Percentiles rank a stretch among this genome's conserved stretches.
Evolutionary conservation across 2,113 vertebrate species (phyloP).

Genomic region (Pogonocichla stellata): DNA sequence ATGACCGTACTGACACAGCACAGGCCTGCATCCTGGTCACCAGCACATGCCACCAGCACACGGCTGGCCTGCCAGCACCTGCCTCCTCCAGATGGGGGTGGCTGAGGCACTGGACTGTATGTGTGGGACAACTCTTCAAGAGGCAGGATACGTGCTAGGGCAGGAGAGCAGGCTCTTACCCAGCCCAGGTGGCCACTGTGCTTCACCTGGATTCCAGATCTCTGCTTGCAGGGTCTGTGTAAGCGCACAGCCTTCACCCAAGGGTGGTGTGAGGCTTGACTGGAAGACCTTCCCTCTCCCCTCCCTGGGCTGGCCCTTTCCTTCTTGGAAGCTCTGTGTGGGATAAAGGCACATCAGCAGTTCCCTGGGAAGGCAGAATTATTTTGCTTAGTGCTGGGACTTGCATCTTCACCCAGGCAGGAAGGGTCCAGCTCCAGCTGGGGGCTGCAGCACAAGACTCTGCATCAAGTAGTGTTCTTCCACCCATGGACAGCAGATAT

Average conservation of each 20-base stretch:
- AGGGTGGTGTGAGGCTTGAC: fast-evolving
- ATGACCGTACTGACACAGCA: fast-evolving
- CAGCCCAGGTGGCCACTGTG: background rate
- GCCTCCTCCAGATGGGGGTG: background rate
- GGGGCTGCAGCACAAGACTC: background rate
- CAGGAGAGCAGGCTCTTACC: background rate
- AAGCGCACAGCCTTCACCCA: fast-evolving
- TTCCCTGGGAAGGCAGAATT: background rate
- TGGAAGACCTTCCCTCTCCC: background rate
- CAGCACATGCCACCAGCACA: fast-evolving
- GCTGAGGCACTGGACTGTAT: fast-evolving
- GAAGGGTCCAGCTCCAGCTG: background rate
- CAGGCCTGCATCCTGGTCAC: fast-evolving
- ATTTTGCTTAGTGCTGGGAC: background rate
- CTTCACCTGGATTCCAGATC: background rate
- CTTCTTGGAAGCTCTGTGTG: background rate
- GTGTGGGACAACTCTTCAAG: background rate
- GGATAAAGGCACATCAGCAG: fast-evolving
- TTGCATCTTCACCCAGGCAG: background rate
- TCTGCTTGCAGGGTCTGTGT: background rate
- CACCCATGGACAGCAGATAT: fast-evolving
- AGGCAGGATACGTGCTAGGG: fast-evolving
- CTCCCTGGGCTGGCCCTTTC: background rate
- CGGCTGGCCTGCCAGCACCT: background rate
- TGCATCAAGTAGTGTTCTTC: background rate